phyloP scores from a whole-genome alignment of 1,140 invertebrate species.

The Orussus abietinus region DNA sequence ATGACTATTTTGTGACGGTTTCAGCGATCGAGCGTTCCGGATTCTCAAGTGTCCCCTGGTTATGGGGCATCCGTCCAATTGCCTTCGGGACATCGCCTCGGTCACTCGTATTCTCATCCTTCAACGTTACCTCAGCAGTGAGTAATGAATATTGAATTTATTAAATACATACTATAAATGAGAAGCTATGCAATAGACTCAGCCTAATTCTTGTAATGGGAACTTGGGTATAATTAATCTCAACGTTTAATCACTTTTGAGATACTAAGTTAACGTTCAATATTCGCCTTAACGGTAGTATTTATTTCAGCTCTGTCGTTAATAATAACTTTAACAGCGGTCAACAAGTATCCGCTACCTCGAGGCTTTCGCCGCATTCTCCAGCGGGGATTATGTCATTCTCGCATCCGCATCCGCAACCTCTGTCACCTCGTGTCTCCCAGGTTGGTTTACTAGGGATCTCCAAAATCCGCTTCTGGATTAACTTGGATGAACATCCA shows the following conservation, averaged over 20 bases:
- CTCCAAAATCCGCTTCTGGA: no score
- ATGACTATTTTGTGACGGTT: conserved; percentile 25
- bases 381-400: conserved; percentile 46
- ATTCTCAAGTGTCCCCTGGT: conserved; percentile 68
- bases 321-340: conserved; percentile 50
- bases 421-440: conserved; percentile 47
- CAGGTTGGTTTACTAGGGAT: conserved; percentile 42
- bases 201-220: no score
- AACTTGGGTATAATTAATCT: no score
- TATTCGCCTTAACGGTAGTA: no score
- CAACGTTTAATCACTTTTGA: no score
- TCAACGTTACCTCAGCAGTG: conserved; percentile 50
- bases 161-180: no score
- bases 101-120: conserved; percentile 49
- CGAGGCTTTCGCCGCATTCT: conserved; percentile 49
- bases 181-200: no score
- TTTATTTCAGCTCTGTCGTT: conserved; percentile 37
- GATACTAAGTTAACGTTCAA: no score
- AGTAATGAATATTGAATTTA: no score
- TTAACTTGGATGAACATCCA: conserved; percentile 8
- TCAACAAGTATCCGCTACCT: conserved; percentile 45
- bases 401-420: conserved; percentile 49
- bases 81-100: conserved; percentile 49
- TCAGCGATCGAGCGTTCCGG: conserved; percentile 66
- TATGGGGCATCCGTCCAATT: conserved; percentile 57